Base-by-base conservation (phyloP, 2,888 invertebrate genomes). In the Drosophila mimica region DNA sequence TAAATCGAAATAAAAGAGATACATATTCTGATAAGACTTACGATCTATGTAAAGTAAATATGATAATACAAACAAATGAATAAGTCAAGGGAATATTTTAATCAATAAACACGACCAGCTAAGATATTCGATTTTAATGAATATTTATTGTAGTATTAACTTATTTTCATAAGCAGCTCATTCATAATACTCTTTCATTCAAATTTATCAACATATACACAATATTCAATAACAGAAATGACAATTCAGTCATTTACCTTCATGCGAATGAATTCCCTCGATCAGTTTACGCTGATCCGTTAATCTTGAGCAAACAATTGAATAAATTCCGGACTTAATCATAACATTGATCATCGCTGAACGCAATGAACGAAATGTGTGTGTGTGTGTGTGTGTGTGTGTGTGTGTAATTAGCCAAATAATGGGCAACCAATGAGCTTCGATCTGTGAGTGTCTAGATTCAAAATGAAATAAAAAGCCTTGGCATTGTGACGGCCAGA, bases 401-500 rank as follows among this genome's bases (percentile, higher is more conserved):
- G 64, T 77, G 72, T 85, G 59, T 77, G 69, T 85, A 89, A 85
- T 85, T 85, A 84, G 70, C 78, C 72, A 76, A 82, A 84, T 84
- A 88, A 87, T 77, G 17, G 72, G 7, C 79, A 56, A 65, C 76
- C 84, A 89, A 76, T 79, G 72, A 58, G 34, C 17, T 15, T 25
- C 2, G 46, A n/a, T n/a, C n/a, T 25, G 25, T 25, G 25, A 25
- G 25, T 25, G 46, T 46, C 52, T 53, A 36, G 49, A 54, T 61
- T 31, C 34, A 52, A 46, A 52, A 38, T 53, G 53, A 36, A 48
- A 70, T n/a, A 43, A 72, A 70, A 60, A 82, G 74, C 85, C 89
- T 85, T 85, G 89, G 85, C 85, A 89, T 85, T 85, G 85, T 84
- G 81, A 77, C 76, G 79, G 74, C 70, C 82, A 59, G 70, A 64